These are phyloP conservation scores for Serripes groenlandicus DNA, from an alignment of 2,888 invertebrate genomes.

Conservation along the genomic window DNA sequence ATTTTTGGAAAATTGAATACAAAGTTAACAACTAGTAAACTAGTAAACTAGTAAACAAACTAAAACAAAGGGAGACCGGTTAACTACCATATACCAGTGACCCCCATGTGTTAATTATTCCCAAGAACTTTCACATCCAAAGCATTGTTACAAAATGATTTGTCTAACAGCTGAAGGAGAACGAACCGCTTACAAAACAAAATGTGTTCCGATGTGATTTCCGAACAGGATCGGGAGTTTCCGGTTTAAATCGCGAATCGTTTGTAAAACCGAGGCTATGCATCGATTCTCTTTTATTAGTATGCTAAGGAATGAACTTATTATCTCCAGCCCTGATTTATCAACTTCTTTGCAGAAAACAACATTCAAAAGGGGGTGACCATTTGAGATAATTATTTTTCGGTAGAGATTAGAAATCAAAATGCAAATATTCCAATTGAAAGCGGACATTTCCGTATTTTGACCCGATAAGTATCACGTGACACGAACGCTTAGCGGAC, in stretches of 20 bases:
- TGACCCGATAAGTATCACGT: not conserved
- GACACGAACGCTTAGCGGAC: not conserved
- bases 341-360: too few species aligned
- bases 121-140: not conserved
- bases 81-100: not conserved
- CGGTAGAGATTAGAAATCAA: too few species aligned
- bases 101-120: constrained; percentile 7
- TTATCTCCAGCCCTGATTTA: too few species aligned
- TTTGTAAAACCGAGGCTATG: not conserved
- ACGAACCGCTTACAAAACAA: constrained; percentile 6
- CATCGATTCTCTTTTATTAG: not conserved
- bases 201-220: not conserved
- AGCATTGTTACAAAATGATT: constrained; percentile 19
- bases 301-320: too few species aligned
- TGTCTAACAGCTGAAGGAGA: not conserved
- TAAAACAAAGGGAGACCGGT: not conserved
- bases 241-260: not conserved
- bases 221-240: not conserved
- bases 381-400: too few species aligned
- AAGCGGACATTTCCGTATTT: not conserved
- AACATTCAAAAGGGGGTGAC: too few species aligned
- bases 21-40: too few species aligned
- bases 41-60: not conserved
- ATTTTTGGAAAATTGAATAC: not conserved
- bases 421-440: not conserved